Evolutionary conservation across 2,888 invertebrate species (phyloP).

Genomic region (Amblyteles armatorius): DNA sequence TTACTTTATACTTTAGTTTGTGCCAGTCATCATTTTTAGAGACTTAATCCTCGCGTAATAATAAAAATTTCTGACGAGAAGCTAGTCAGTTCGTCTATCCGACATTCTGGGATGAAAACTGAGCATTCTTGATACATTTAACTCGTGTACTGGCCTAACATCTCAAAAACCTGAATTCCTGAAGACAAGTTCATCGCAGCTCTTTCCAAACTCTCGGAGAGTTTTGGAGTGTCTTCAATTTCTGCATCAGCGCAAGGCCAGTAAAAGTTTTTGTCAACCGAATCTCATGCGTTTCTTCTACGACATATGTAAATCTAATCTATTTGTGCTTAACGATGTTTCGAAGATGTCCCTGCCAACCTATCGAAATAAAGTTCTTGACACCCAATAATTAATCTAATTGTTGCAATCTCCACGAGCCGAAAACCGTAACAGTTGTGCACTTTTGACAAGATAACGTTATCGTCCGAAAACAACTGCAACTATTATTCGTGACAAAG

Average conservation of each 20-base stretch:
- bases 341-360: not conserved
- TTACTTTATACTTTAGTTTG: constrained; percentile 29
- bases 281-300: not conserved
- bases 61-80: not conserved
- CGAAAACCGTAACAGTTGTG: not conserved
- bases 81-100: not conserved
- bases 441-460: not conserved
- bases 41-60: not conserved
- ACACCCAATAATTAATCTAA: not conserved
- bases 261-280: not conserved
- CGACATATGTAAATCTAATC: not conserved
- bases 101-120: too few relatives aligned
- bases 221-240: not conserved
- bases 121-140: not conserved
- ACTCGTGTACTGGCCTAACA: not conserved
- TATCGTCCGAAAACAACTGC: not conserved
- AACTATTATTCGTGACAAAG: too few relatives aligned
- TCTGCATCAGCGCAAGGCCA: not conserved
- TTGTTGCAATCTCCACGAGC: not conserved
- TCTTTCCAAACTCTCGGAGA: not conserved
- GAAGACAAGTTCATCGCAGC: not conserved
- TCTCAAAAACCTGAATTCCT: not conserved
- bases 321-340: not conserved
- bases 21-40: not conserved
- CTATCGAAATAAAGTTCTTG: not conserved